Percentiles rank a stretch among this genome's conserved stretches.
These are phyloP conservation scores for Agrochola litura DNA, from an alignment of 2,888 invertebrate species.

Conservation along the genomic window DNA sequence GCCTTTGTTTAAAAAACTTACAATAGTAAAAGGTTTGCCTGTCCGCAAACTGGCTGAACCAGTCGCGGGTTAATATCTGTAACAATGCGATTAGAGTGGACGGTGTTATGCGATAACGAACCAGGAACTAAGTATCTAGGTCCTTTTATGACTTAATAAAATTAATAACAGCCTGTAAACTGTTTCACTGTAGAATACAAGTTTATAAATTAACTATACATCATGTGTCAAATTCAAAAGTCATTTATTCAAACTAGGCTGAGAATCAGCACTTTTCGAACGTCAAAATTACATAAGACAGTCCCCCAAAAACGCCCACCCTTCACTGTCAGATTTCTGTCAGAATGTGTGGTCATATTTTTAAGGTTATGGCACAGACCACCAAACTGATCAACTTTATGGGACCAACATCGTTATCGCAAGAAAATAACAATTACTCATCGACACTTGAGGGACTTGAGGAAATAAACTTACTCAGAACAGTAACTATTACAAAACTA, in stretches of 20 bases:
- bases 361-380: too few species aligned
- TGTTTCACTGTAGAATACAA: neutral
- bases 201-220: neutral
- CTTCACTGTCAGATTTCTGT: too few species aligned
- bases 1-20: constrained; percentile 28
- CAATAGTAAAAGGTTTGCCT: constrained; percentile 22
- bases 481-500: too few species aligned
- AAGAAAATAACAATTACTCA: too few species aligned
- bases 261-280: too few species aligned
- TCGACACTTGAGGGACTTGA: neutral
- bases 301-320: too few species aligned
- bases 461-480: neutral
- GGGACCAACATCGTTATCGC: too few species aligned
- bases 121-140: constrained; percentile 18
- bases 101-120: constrained; percentile 19
- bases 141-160: neutral
- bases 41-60: constrained; percentile 18
- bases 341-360: too few species aligned
- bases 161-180: neutral
- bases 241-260: too few species aligned
- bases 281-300: too few species aligned
- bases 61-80: constrained; percentile 63
- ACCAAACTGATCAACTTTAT: too few species aligned
- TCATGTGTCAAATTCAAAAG: too few species aligned
- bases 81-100: constrained; percentile 41